Evolutionary conservation across 2,797 vertebrate genomes (phyloP).

Genomic region (Rhincodon typus): DNA sequence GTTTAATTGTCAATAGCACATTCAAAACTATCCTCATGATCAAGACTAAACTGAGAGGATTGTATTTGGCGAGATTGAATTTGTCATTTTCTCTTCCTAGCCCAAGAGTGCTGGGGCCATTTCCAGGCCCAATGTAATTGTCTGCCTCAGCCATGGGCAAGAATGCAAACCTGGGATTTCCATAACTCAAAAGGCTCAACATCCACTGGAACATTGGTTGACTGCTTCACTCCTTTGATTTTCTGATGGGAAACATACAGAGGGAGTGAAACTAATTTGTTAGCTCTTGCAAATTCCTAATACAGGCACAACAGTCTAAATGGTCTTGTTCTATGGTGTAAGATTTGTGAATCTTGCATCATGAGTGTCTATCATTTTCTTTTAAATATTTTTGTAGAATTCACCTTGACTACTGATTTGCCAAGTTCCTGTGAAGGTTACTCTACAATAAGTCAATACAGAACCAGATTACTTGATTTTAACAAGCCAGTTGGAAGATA

Average conservation of each 20-base stretch:
- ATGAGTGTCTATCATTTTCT: background rate
- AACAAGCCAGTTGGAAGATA: background rate
- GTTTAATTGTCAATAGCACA: too few species aligned
- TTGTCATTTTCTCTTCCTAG: background rate
- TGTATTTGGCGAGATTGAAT: too few species aligned
- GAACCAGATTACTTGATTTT: background rate
- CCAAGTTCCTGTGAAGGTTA: background rate
- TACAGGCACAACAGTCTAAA: background rate
- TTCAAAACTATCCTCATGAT: too few species aligned
- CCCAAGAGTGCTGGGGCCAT: background rate
- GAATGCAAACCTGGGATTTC: background rate
- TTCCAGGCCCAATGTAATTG: background rate
- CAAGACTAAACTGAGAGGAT: too few species aligned
- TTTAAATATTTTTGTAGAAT: background rate
- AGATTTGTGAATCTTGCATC: background rate
- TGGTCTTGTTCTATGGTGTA: background rate
- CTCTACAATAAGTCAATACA: background rate
- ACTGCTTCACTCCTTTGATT: constrained; percentile 8
- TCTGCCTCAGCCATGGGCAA: background rate
- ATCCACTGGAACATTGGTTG: background rate
- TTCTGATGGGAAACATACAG: background rate
- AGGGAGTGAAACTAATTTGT: background rate
- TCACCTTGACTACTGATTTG: background rate
- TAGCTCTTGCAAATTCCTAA: background rate
- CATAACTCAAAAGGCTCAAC: too few species aligned